Evolutionary conservation across 2,113 vertebrate genomes (phyloP), one percentile per base, ranked within the genome.

Genomic region (Barbus barbus): DNA sequence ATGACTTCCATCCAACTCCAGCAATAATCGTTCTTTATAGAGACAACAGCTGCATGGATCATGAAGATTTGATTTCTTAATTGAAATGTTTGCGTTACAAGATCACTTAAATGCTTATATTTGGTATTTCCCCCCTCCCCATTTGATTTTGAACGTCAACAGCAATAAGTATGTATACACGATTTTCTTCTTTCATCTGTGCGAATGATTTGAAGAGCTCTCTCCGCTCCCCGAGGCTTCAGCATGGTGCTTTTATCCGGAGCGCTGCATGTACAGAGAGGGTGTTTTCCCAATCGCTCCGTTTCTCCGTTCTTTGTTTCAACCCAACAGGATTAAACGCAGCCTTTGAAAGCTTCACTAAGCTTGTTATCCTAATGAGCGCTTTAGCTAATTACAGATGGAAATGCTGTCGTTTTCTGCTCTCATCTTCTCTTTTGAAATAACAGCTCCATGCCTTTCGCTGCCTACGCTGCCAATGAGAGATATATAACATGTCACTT

Each of bases 111-210:
- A 76, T 71, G 48, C 36, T 61, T 74, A n/a, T 75, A n/a, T 75
- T 79, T 91, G 87, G 88, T 88, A 94, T 77, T 80, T 93, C 90
- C 89, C 89, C 89, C 91, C n/a, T n/a, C 90, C 93, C 74, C 48
- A 88, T 72, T 87, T 76, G 78, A 84, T 92, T 91, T 84, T 90
- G 89, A 92, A 93, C 92, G 81, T 91, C 94, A 91, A 89, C 95
- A 98, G 97, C 96, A 91, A 97, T 98, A 94, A 96, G 97, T 98
- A 98, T 91, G 96, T 97, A 97, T 93, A 8, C 73, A 58, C 18
- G 28, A 82, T 82, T 65, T 46, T 85, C 88, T 85, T 78, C 69
- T 83, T 77, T 86, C 60, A 72, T 65, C 72, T 53, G 69, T 53
- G 16, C 44, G 85, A 38, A 85, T 18, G 81, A 12, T 56, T 86